Evolutionary conservation across 2,113 vertebrate species (phyloP).

Genomic region (Tychaedon coryphoeus): DNA sequence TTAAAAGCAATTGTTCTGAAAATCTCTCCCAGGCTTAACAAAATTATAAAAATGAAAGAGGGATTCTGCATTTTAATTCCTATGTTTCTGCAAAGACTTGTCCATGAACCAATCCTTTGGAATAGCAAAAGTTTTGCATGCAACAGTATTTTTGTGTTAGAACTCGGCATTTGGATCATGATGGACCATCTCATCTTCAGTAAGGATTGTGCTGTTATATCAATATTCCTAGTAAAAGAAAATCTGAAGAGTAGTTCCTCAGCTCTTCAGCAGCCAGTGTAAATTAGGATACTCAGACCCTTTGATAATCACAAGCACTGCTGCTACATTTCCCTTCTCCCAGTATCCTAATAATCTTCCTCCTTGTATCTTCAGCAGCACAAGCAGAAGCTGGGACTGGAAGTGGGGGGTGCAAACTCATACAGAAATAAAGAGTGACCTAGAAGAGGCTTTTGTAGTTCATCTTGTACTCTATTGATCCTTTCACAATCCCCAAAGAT

Average conservation of each 20-base stretch:
- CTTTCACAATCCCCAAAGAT: background rate
- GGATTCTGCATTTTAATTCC: background rate
- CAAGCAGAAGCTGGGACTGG: background rate
- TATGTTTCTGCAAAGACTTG: background rate
- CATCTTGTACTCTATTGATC: background rate
- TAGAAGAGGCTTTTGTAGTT: background rate
- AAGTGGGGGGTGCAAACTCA: rapidly evolving
- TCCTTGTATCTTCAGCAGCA: background rate
- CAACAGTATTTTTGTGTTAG: background rate
- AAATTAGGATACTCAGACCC: background rate
- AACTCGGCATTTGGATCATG: background rate
- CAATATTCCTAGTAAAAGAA: background rate
- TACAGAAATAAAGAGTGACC: background rate
- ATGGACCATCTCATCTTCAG: background rate
- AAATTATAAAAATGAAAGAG: background rate
- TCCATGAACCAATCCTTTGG: background rate
- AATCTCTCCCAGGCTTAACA: background rate
- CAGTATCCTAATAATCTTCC: background rate
- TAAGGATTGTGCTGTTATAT: background rate
- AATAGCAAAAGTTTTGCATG: background rate
- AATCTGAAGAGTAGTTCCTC: background rate
- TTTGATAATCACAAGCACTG: background rate
- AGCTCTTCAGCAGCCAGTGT: background rate
- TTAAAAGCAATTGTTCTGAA: background rate
- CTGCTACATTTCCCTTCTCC: background rate